Evolutionary conservation across 1,140 invertebrate genomes (phyloP).

Genomic region (Lepidurus couesii): DNA sequence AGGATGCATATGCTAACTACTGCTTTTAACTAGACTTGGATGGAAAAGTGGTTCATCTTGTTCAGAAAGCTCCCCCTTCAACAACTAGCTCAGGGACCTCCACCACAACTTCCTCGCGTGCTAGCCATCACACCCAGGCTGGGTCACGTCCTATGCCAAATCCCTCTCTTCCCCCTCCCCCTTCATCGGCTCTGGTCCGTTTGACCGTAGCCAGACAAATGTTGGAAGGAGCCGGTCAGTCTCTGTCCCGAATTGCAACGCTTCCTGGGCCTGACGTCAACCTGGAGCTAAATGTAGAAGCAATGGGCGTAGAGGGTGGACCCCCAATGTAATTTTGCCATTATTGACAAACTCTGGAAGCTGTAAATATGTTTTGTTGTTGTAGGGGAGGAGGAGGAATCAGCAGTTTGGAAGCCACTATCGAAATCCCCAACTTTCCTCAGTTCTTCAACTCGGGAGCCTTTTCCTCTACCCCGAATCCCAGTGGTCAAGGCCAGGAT

Average conservation of each 20-base stretch:
- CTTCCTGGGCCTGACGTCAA: conserved; percentile 3
- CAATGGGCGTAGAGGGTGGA: background rate
- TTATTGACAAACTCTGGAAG: background rate
- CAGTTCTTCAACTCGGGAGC: too few species aligned
- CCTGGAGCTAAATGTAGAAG: background rate
- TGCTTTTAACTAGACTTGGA: conserved; percentile 62
- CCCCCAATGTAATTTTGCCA: background rate
- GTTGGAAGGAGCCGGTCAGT: conserved; percentile 44
- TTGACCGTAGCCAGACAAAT: conserved; percentile 46
- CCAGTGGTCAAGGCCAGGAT: too few species aligned
- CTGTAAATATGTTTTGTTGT: background rate
- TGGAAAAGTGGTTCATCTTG: conserved; percentile 87
- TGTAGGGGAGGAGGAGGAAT: background rate
- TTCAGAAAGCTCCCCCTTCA: conserved; percentile 70
- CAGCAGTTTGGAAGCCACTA: conserved; percentile 38
- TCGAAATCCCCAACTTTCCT: conserved; percentile 43
- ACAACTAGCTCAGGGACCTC: conserved; percentile 25
- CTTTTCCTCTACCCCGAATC: too few species aligned
- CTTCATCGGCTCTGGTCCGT: conserved; percentile 45
- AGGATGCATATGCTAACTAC: conserved; percentile 24
- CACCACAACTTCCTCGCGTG: conserved; percentile 24
- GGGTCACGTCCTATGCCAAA: conserved; percentile 36
- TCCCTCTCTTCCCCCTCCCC: conserved; percentile 35
- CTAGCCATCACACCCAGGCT: conserved; percentile 35
- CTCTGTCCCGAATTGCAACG: conserved; percentile 42